Base-by-base conservation (phyloP, 2,888 invertebrate genomes). In the Linnaemya vulpina region DNA sequence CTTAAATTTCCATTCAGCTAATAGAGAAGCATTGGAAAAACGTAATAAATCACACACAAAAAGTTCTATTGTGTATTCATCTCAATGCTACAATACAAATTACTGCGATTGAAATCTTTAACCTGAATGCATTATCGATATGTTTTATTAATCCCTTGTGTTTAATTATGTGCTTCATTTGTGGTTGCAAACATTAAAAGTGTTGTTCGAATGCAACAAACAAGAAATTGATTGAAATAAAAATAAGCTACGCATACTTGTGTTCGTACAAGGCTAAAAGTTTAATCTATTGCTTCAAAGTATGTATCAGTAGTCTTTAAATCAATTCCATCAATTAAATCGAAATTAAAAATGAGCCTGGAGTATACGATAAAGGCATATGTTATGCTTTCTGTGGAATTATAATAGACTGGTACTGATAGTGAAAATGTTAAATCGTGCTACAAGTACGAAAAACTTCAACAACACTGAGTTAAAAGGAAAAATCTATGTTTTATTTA, bases 251-350 rank as follows among this genome's bases (percentile, higher is more conserved):
- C 43, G 3, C 7, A 13, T 9, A 46, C n/a, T n/a, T 55, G 40
- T 20, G 30, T 30, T 17, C 58, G 38, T 30, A 46, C 43, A 71
- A 58, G 13, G 46, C 5, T 20, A 46, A 58, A 58, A 73, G 60
- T 60, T 73, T 35, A 55, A 60, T 60, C 46, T 58, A 20, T 46
- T 73, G 30, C 58, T 13, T 46, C 20, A 40, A 1, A 10, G 38
- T 40, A 9, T 40, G 25, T 8, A 46, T 60, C 46, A 60, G 20
- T 49, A 46, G 60, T 15, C 15, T 17, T 35, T 60, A n/a, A 35
- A 46, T 60, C 71, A 60, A 46, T 73, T 60, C 4, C 11, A 73
- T 30, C 17, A 58, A 73, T 53, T 58, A 25, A 46, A 25, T 35
- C 3, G 20, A 11, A 63, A 63, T n/a, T n/a, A n/a, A n/a, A n/a